These are phyloP conservation scores for Dendroctonus ponderosae DNA, from an alignment of 1,140 invertebrate species.

Conservation along the genomic window DNA sequence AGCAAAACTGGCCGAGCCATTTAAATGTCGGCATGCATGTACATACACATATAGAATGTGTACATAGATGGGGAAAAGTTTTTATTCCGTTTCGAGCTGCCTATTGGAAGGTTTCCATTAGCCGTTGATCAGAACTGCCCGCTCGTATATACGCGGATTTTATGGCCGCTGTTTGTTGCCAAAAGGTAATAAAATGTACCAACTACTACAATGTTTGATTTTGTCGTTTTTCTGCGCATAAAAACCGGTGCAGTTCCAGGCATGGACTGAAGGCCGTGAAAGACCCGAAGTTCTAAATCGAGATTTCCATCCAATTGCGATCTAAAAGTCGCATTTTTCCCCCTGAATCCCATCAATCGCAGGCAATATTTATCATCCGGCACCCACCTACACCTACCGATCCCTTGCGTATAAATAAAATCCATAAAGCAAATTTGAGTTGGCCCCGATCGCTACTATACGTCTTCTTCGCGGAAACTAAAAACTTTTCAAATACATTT, in stretches of 20 bases:
- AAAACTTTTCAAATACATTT: slow-evolving; percentile 47
- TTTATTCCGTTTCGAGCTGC: slow-evolving; percentile 1
- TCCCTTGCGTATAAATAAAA: slow-evolving; percentile 9
- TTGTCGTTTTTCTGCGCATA: neutral
- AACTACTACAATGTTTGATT: slow-evolving; percentile 5
- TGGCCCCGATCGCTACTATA: slow-evolving; percentile 9
- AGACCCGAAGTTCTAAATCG: no score
- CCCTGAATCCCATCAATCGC: no score
- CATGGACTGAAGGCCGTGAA: no score
- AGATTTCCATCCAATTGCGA: no score
- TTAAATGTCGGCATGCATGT: neutral
- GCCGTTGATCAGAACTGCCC: slow-evolving; percentile 5
- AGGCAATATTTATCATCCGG: no score
- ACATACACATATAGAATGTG: slow-evolving; percentile 2
- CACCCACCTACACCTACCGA: no score
- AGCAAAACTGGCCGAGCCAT: neutral
- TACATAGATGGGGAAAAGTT: slow-evolving; percentile 5
- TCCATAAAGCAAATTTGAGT: slow-evolving; percentile 9
- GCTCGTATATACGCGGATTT: neutral
- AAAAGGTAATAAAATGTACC: slow-evolving; percentile 8
- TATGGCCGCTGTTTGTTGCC: slow-evolving; percentile 6
- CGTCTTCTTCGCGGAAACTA: slow-evolving; percentile 42
- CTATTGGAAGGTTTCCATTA: slow-evolving; percentile 19
- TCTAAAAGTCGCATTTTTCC: no score
- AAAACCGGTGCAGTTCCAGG: no score